Percentiles rank a stretch among this genome's conserved stretches.
Conservation (phyloP, 2,797 vertebrate genomes). For the Melanogrammus aeglefinus region DNA sequence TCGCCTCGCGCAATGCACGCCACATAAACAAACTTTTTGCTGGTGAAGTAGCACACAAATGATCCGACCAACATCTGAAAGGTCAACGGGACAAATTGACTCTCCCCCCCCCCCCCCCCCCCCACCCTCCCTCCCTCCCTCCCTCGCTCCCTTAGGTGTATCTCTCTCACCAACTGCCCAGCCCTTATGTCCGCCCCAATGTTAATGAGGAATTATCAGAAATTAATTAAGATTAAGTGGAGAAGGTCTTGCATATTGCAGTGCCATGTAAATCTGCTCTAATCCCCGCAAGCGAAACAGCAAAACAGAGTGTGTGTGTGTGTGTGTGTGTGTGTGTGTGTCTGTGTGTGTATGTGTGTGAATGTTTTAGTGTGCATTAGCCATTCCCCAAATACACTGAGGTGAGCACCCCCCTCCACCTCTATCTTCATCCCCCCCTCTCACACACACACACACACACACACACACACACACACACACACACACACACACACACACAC, state of each 20-base stretch:
- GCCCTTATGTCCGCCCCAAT: slow-evolving; percentile 46
- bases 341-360: background rate
- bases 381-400: slow-evolving; percentile 2
- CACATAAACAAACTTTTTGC: background rate
- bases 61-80: background rate
- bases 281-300: slow-evolving; percentile 57
- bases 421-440: background rate
- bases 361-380: slow-evolving; percentile 19
- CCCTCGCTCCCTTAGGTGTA: background rate
- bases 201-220: slow-evolving; percentile 73
- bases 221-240: slow-evolving; percentile 73
- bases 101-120: slow-evolving; percentile 2
- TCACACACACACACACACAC: no score
- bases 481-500: no score
- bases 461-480: no score
- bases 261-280: slow-evolving; percentile 69
- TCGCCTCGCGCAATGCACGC: slow-evolving; percentile 15
- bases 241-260: slow-evolving; percentile 67
- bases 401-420: no score
- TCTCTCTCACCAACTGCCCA: background rate
- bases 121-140: slow-evolving; percentile 8
- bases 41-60: background rate
- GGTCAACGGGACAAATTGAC: background rate
- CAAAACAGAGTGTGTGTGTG: slow-evolving; percentile 38
- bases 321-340: no score